These are phyloP conservation scores for Diaperis boleti DNA, from an alignment of 2,888 invertebrate genomes.

Conservation along the genomic window DNA sequence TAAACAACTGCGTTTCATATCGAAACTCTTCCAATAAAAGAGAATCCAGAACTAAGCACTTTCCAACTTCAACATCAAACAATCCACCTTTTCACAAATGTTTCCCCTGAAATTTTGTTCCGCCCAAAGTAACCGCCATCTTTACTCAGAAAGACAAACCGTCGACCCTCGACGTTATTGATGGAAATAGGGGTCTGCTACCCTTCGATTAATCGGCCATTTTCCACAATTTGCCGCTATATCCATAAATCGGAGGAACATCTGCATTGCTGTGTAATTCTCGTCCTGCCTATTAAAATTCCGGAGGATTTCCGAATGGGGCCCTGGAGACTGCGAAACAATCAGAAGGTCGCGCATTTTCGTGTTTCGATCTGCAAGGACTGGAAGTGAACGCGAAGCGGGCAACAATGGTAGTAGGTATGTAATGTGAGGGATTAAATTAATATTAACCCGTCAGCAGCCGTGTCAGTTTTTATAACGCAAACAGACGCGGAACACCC, in stretches of 20 bases:
- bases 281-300: constrained; percentile 19
- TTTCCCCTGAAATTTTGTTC: constrained; percentile 8
- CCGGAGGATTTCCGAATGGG: constrained; percentile 8
- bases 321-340: constrained; percentile 17
- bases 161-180: not conserved
- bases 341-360: constrained; percentile 11
- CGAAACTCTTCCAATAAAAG: constrained; percentile 6
- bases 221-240: constrained; percentile 8
- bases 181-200: not conserved
- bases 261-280: constrained; percentile 19
- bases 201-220: constrained; percentile 7
- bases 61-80: constrained; percentile 13
- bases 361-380: constrained; percentile 1
- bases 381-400: not conserved
- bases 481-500: no score
- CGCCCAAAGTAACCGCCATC: constrained; percentile 1
- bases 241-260: constrained; percentile 14
- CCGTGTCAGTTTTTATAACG: no score
- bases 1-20: not conserved
- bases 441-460: no score
- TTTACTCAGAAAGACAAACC: constrained; percentile 11
- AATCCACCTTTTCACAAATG: not conserved
- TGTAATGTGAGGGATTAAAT: no score
- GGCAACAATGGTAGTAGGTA: not conserved
- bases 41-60: constrained; percentile 12